These are phyloP conservation scores for Matsumurasca onukii DNA, from an alignment of 1,140 invertebrate genomes.

Conservation along the genomic window DNA sequence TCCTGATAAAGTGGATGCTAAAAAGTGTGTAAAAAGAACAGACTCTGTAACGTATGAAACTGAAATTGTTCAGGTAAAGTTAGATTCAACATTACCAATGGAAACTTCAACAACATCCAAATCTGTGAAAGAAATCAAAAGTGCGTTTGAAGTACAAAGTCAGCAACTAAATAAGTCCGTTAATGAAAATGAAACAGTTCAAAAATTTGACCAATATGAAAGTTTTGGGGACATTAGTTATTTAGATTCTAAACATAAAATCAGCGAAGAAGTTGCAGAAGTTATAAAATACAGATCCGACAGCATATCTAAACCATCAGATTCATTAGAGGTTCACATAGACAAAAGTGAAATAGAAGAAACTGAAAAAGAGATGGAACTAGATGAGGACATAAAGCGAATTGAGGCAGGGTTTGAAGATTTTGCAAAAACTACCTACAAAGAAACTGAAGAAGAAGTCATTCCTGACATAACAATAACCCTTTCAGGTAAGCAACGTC, in stretches of 20 bases:
- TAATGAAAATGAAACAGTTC: too few relatives aligned
- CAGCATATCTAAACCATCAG: conserved; percentile 47
- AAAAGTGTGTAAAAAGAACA: conserved; percentile 32
- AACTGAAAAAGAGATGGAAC: conserved; percentile 50
- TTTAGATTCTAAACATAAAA: background rate
- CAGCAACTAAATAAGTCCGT: too few relatives aligned
- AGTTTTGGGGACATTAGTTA: background rate
- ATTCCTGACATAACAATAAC: conserved; percentile 38
- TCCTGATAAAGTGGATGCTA: conserved; percentile 33
- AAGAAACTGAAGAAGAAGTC: conserved; percentile 32
- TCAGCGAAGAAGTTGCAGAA: conserved; percentile 35
- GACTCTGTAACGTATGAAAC: conserved; percentile 34
- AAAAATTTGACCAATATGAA: too few relatives aligned
- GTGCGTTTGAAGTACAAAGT: too few relatives aligned
- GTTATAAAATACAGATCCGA: conserved; percentile 45
- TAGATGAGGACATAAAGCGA: conserved; percentile 46
- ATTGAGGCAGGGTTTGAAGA: conserved; percentile 40
- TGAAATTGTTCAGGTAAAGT: conserved; percentile 29
- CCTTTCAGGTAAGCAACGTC: conserved; percentile 36
- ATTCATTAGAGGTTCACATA: conserved; percentile 53
- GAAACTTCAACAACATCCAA: background rate
- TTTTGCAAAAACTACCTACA: conserved; percentile 23
- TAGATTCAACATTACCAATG: conserved; percentile 3
- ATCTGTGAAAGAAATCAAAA: conserved; percentile 24
- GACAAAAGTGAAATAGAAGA: conserved; percentile 55